Conservation (phyloP, 2,888 invertebrate genomes). For the Lordiphosa andalusiaca region DNA sequence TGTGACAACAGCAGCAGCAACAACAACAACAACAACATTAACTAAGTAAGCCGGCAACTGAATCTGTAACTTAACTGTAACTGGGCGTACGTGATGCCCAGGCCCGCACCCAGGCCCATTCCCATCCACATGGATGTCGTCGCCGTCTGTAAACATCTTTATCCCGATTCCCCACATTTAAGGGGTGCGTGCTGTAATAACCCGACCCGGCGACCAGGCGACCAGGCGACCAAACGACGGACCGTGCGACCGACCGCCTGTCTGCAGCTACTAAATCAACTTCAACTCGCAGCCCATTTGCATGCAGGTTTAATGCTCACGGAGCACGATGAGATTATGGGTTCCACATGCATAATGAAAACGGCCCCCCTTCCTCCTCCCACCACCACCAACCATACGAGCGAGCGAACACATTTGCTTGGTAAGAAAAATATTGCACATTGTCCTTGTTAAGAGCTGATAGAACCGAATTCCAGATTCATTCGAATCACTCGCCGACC, state of each 20-base stretch:
- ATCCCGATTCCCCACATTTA: conserved; percentile 13
- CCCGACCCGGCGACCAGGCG: neutral
- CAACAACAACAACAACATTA: conserved; percentile 49
- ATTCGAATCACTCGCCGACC: conserved; percentile 3
- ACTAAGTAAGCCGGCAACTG: conserved; percentile 45
- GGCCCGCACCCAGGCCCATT: conserved; percentile 19
- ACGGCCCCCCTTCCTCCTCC: too few relatives aligned
- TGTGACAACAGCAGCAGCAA: conserved; percentile 44
- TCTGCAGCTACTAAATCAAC: conserved; percentile 77
- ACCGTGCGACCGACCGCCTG: conserved; percentile 49
- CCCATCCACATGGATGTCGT: neutral
- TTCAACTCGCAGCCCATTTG: conserved; percentile 49
- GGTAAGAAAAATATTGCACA: too few relatives aligned
- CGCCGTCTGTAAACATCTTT: conserved; percentile 2
- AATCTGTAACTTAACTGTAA: conserved; percentile 63
- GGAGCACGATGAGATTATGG: conserved; percentile 5
- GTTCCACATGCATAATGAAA: neutral
- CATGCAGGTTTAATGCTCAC: conserved; percentile 14
- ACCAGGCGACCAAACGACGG: neutral
- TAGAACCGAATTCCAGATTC: conserved; percentile 1
- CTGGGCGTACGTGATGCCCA: conserved; percentile 61
- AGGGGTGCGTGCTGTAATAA: conserved; percentile 20
- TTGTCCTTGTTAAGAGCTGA: conserved; percentile 4
- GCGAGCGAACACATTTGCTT: too few relatives aligned
- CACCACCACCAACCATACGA: too few relatives aligned